Evolutionary conservation across 2,113 vertebrate genomes (phyloP).

Genomic region (Marcusenius ussheri): DNA sequence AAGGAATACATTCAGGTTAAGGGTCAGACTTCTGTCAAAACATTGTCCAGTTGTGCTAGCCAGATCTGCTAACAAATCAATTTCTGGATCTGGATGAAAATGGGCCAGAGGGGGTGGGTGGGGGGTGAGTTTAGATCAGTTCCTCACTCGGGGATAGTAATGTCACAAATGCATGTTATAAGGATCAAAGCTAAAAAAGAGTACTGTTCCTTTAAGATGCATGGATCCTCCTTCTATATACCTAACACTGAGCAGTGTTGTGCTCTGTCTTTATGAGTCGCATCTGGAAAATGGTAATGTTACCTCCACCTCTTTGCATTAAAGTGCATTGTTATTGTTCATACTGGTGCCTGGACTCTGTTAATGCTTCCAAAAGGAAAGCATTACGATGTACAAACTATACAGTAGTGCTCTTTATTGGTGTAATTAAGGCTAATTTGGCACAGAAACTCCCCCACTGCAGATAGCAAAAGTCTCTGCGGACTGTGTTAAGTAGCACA

Average conservation of each 20-base stretch:
- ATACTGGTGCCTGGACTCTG: not conserved
- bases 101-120: not conserved
- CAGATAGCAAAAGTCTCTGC: not conserved
- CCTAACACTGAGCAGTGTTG: not conserved
- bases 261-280: not conserved
- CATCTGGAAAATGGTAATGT: not conserved
- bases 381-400: not conserved
- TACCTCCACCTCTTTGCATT: not conserved
- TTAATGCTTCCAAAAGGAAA: not conserved
- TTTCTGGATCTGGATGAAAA: not conserved
- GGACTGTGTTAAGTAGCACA: not conserved
- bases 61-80: not conserved
- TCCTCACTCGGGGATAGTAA: not conserved
- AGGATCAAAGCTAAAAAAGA: not conserved
- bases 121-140: not conserved
- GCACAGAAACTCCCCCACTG: not conserved
- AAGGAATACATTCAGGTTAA: not conserved
- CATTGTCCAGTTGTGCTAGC: not conserved
- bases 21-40: not conserved
- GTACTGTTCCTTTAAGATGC: not conserved
- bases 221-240: not conserved
- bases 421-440: conserved; percentile 6
- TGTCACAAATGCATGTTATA: not conserved
- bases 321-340: not conserved
- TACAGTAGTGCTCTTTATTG: not conserved